Evolutionary conservation across 2,888 invertebrate genomes (phyloP).

Genomic region (Erannis defoliaria): DNA sequence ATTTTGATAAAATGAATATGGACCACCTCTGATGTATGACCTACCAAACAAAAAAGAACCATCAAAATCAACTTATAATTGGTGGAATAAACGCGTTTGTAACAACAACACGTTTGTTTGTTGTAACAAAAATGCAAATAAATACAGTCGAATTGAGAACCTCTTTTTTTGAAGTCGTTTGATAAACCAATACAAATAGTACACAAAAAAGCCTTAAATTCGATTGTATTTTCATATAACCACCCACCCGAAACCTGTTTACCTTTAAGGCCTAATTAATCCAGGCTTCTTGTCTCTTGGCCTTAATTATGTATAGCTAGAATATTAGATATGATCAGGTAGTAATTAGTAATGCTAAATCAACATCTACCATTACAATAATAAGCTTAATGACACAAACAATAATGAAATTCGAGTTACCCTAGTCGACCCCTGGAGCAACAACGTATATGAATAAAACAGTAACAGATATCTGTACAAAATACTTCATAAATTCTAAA

Average conservation of each 20-base stretch:
- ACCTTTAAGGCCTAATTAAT: constrained; percentile 7
- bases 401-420: constrained; percentile 32
- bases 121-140: no score
- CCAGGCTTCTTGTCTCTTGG: not conserved
- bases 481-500: no score
- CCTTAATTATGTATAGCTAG: not conserved
- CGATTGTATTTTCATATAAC: not conserved
- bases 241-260: constrained; percentile 4
- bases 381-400: constrained; percentile 40
- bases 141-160: no score
- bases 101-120: no score
- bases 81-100: no score
- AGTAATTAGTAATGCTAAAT: constrained; percentile 19
- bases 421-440: constrained; percentile 22
- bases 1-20: no score
- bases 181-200: no score
- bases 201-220: not conserved
- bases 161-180: no score
- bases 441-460: not conserved
- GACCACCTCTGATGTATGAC: no score
- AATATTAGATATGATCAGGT: not conserved
- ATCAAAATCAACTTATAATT: no score
- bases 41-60: no score
- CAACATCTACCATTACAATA: constrained; percentile 31
- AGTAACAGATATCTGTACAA: constrained; percentile 9